Conservation (phyloP, 2,888 invertebrate species). For the Mystacides longicornis region DNA sequence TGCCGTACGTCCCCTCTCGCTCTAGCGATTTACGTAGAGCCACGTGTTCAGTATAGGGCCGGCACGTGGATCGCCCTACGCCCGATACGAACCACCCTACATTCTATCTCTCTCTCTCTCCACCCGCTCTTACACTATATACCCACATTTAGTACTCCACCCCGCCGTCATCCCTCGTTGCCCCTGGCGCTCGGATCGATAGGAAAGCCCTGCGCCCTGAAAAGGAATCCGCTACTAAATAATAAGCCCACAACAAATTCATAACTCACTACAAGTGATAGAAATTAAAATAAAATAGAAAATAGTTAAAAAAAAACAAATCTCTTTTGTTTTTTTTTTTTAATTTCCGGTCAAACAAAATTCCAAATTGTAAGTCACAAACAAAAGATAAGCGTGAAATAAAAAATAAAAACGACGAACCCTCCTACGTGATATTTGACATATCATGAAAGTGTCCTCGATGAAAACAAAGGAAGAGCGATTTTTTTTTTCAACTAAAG, state of each 20-base stretch:
- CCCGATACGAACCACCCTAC: slow-evolving; percentile 19
- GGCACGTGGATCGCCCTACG: slow-evolving; percentile 21
- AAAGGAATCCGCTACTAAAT: not conserved
- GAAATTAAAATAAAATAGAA: too few relatives aligned
- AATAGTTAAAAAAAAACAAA: too few relatives aligned
- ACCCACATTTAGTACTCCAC: slow-evolving; percentile 6
- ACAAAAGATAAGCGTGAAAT: too few relatives aligned
- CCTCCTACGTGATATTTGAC: too few relatives aligned
- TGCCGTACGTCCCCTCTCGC: not conserved
- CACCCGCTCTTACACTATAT: too few relatives aligned
- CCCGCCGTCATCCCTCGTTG: slow-evolving; percentile 10
- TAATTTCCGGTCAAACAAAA: not conserved
- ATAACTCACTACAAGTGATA: not conserved
- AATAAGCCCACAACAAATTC: not conserved
- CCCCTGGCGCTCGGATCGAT: slow-evolving; percentile 11
- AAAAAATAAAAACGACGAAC: too few relatives aligned
- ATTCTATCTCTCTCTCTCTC: slow-evolving; percentile 25
- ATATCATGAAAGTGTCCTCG: too few relatives aligned
- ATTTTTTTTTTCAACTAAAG: too few relatives aligned
- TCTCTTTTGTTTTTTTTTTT: not conserved
- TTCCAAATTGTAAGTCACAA: not conserved
- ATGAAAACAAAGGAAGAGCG: too few relatives aligned
- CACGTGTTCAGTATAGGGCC: slow-evolving; percentile 24
- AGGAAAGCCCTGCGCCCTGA: slow-evolving; percentile 12
- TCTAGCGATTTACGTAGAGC: slow-evolving; percentile 9